phyloP scores from a whole-genome alignment of 2,888 invertebrate species.

The Callyntrura guangdongensis region DNA sequence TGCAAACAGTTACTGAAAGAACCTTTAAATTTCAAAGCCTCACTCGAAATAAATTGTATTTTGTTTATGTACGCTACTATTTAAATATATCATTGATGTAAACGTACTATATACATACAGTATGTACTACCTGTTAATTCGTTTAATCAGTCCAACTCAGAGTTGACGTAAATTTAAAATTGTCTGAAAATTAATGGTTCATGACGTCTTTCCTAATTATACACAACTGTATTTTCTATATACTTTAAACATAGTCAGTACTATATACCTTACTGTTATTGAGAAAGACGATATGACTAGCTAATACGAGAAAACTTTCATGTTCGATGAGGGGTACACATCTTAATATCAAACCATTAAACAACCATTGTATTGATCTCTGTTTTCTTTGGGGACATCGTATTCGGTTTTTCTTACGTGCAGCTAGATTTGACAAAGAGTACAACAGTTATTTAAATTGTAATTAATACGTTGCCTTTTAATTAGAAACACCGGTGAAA shows the following conservation, averaged over 20 bases:
- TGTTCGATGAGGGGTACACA: conserved; percentile 71
- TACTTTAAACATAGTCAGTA: conserved; percentile 65
- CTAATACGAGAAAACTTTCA: conserved; percentile 50
- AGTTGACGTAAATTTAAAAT: conserved; percentile 21
- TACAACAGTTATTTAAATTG: conserved; percentile 70
- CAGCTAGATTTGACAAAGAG: conserved; percentile 69
- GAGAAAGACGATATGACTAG: conserved; percentile 60
- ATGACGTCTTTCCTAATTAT: conserved; percentile 44
- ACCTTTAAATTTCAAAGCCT: conserved; percentile 28
- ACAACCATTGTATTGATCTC: conserved; percentile 52
- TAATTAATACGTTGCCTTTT: conserved; percentile 31
- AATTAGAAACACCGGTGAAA: conserved; percentile 74
- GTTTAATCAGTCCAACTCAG: not conserved
- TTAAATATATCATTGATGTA: not conserved
- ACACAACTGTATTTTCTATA: conserved; percentile 55
- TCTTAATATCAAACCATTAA: conserved; percentile 36
- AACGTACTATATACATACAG: not conserved
- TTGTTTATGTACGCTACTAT: conserved; percentile 25
- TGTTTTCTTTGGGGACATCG: conserved; percentile 67
- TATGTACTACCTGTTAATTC: conserved; percentile 3
- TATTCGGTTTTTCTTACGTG: conserved; percentile 69
- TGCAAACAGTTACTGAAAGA: not conserved
- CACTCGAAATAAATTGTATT: not conserved
- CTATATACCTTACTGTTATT: conserved; percentile 40
- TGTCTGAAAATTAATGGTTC: not conserved